These are phyloP conservation scores for Pteropus rufus DNA, from an alignment of 2,797 vertebrate genomes.

Conservation along the genomic window DNA sequence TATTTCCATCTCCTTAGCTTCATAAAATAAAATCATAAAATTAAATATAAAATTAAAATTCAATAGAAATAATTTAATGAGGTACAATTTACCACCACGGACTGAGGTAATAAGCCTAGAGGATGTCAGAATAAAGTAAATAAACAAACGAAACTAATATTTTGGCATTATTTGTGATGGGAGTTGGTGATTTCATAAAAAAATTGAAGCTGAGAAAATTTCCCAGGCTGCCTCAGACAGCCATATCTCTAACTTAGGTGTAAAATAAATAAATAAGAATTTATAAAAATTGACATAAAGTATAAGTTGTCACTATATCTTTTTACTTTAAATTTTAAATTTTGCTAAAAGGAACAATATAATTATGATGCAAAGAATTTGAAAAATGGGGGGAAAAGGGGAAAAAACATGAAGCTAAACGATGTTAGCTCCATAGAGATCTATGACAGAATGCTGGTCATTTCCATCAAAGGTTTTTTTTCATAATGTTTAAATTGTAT, in stretches of 20 bases:
- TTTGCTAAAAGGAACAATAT: neutral
- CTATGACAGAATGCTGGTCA: neutral
- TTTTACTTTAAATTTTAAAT: neutral
- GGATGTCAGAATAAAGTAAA: neutral
- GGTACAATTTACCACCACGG: neutral
- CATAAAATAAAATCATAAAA: neutral
- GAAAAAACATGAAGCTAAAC: neutral
- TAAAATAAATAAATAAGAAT: neutral
- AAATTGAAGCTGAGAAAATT: neutral
- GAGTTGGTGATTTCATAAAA: neutral
- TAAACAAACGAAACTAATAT: neutral
- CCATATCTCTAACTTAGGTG: neutral
- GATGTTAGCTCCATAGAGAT: neutral
- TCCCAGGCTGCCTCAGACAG: neutral
- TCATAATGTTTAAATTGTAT: neutral
- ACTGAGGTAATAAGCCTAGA: neutral
- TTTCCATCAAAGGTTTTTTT: neutral
- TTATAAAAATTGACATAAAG: neutral
- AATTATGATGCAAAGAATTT: neutral
- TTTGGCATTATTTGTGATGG: neutral
- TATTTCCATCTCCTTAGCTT: neutral
- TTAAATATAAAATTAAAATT: neutral
- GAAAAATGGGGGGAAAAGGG: neutral
- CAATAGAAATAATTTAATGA: neutral
- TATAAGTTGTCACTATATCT: neutral